Conservation (phyloP, 2,113 vertebrate genomes). For the Uria lomvia region DNA sequence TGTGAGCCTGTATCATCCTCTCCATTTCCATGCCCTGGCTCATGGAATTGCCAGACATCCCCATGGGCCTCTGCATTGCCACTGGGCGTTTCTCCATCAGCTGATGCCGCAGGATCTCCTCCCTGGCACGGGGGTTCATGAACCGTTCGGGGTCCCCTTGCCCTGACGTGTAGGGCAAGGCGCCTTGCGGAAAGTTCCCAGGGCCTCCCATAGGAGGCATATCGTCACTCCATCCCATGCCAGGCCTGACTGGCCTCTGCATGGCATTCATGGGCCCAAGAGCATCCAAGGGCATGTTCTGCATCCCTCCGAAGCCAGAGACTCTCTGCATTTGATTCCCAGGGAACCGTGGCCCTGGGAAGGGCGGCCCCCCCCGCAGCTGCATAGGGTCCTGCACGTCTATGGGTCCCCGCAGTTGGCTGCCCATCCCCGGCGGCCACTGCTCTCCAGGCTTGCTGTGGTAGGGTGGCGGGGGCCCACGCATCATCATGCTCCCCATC, state of each 20-base stretch:
- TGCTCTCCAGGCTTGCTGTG: conserved; percentile 94
- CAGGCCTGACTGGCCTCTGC: conserved; percentile 80
- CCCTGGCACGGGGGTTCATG: conserved; percentile 80
- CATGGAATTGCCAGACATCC: conserved; percentile 71
- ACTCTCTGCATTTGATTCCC: conserved; percentile 80
- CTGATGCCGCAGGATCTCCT: conserved; percentile 91
- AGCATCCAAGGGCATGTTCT: conserved; percentile 83
- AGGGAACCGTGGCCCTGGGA: conserved; percentile 81
- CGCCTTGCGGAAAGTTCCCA: conserved; percentile 77
- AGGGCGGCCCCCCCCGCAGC: conserved; percentile 75
- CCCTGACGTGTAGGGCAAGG: conserved; percentile 77
- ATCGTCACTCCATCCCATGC: conserved; percentile 91
- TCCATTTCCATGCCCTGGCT: conserved; percentile 86
- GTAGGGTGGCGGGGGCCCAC: conserved; percentile 94
- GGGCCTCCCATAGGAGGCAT: conserved; percentile 84
- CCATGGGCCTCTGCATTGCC: conserved; percentile 80
- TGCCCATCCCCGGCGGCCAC: conserved; percentile 78
- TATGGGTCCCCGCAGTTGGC: conserved; percentile 76
- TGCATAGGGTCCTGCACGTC: conserved; percentile 80
- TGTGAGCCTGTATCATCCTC: conserved; percentile 80
- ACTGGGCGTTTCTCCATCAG: conserved; percentile 86
- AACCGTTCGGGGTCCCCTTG: conserved; percentile 86
- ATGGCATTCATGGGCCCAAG: conserved; percentile 80
- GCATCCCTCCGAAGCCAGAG: conserved; percentile 80
- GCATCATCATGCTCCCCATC: conserved; percentile 84